phyloP scores from a whole-genome alignment of 2,797 vertebrate genomes.

The Schizothorax lantsangensis region DNA sequence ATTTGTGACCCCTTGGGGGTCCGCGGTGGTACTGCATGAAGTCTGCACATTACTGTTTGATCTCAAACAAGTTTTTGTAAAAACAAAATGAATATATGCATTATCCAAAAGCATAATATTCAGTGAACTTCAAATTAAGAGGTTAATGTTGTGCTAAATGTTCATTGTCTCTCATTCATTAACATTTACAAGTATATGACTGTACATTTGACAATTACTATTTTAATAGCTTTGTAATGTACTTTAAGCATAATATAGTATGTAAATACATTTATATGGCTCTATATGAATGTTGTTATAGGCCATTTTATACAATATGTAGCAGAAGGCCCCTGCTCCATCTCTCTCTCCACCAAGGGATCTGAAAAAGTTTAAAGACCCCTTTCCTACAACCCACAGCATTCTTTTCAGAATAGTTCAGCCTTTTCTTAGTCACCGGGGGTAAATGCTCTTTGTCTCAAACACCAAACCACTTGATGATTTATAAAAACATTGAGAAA shows the following conservation, averaged over 20 bases:
- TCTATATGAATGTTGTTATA: background rate
- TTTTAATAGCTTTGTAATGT: background rate
- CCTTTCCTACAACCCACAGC: background rate
- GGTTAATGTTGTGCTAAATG: background rate
- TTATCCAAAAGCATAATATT: background rate
- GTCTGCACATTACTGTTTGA: background rate
- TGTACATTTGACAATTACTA: background rate
- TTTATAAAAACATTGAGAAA: constrained; percentile 19
- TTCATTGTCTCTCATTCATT: background rate
- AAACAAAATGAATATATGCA: background rate
- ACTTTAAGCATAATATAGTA: background rate
- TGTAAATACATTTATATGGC: background rate
- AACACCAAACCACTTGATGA: constrained; percentile 25
- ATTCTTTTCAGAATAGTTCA: background rate
- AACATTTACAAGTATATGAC: background rate
- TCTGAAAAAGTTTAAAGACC: background rate
- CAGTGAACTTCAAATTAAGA: background rate
- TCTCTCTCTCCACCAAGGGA: background rate
- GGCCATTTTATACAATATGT: background rate
- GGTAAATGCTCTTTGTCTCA: background rate
- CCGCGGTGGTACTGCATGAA: background rate
- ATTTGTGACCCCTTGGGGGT: background rate
- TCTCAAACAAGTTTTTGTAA: background rate
- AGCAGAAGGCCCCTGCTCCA: background rate
- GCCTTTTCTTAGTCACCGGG: constrained; percentile 3